phyloP scores from a whole-genome alignment of 2,797 vertebrate genomes.

The Tauraco hartlaubi region DNA sequence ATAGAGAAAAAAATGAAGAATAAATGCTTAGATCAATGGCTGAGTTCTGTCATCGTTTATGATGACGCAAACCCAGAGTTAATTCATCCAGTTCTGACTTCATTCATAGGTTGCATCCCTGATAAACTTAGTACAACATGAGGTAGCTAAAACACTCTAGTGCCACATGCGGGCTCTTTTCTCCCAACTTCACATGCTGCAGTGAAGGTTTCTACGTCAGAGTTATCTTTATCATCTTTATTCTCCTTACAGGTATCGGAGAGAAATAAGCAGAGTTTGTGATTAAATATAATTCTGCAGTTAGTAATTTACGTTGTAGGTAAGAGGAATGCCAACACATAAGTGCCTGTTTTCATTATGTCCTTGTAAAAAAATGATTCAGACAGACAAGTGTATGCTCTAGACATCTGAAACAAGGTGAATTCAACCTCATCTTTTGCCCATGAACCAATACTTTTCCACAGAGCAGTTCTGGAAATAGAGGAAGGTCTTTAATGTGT shows the following conservation, averaged over 20 bases:
- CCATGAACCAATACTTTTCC: background rate
- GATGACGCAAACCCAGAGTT: background rate
- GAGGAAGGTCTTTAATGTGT: background rate
- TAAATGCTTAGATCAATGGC: background rate
- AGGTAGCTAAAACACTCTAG: background rate
- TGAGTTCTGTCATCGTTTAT: background rate
- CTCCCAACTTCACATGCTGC: background rate
- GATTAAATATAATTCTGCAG: background rate
- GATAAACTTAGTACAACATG: background rate
- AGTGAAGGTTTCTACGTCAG: background rate
- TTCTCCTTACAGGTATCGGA: background rate
- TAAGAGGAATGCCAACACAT: background rate
- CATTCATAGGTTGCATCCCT: background rate
- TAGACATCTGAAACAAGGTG: background rate
- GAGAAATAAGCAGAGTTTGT: background rate
- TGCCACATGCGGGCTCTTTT: fast-evolving
- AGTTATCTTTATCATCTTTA: background rate
- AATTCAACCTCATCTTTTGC: background rate
- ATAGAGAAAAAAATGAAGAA: background rate
- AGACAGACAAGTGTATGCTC: background rate
- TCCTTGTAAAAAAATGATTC: background rate
- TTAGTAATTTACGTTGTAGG: background rate
- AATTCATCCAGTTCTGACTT: background rate
- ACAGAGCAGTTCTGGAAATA: background rate
- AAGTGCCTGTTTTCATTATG: background rate